Base-by-base conservation (phyloP, 2,888 invertebrate species). In the Lampropteryx suffumata region DNA sequence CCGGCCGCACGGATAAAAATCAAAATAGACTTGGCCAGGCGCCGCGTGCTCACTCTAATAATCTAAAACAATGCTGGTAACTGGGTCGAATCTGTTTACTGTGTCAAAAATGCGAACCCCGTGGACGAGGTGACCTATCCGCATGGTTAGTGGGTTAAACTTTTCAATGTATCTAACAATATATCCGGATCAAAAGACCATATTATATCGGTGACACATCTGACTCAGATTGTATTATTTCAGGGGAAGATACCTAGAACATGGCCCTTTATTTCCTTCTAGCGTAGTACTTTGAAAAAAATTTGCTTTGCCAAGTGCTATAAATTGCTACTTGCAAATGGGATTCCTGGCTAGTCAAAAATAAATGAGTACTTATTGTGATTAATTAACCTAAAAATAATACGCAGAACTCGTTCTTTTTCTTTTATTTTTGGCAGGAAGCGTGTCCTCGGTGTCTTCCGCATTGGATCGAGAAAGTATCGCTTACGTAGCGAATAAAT, bases 1-100 rank as follows among this genome's bases (percentile, higher is more conserved):
- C 68, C 69, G 67, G 65, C 62, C 79, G 71, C 82, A 81, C 76
- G 84, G 82, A 81, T 84, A 81, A 84, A 84, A 79, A 77, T 82
- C 66, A 71, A 88, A 88, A 88, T 88, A 88, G 88, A 87, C 73
- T 87, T 88, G 88, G 88, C 88, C 77, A 78, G 64, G 79, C 84
- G 84, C 87, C 86, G 73, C 79, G 77, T 66, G 67, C 74, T 72
- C 67, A 64, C 67, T 43, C 75, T 70, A 69, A 30, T 50, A 68
- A 64, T 73, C 73, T 69, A 68, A 37, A 82, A 84, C 85, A 84
- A 87, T 85, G 79, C 80, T 74, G 77, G 78, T 83, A 88, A 87
- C 72, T 88, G 73, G 88, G 88, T 88, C 88, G 84, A 69, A 77
- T 70, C 67, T 83, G 83, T 83, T 84, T 84, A 84, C 82, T 68